Evolutionary conservation across 2,888 invertebrate species (phyloP).

Genomic region (Cordylochernes scorpioides): DNA sequence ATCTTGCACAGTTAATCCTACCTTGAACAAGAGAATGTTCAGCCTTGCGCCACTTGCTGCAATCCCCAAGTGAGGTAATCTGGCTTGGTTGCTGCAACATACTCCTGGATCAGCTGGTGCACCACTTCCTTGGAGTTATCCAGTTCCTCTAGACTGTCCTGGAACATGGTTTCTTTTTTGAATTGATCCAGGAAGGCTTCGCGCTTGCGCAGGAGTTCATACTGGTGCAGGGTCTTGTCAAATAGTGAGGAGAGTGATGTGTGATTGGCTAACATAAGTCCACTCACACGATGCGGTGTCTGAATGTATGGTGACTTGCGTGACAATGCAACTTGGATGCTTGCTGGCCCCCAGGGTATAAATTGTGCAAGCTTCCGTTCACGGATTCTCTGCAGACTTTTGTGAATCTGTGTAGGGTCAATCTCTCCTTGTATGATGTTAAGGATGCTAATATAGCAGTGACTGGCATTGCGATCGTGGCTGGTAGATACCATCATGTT

Average conservation of each 20-base stretch:
- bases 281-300: slow-evolving; percentile 78
- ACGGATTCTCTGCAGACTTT: slow-evolving; percentile 74
- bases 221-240: slow-evolving; percentile 65
- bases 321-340: slow-evolving; percentile 83
- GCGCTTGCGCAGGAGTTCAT: slow-evolving; percentile 74
- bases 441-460: slow-evolving; percentile 80
- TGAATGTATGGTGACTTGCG: slow-evolving; percentile 83
- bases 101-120: slow-evolving; percentile 74
- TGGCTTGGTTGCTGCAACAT: slow-evolving; percentile 67
- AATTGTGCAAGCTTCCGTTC: slow-evolving; percentile 82
- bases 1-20: too few species aligned
- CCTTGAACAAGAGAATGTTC: too few species aligned
- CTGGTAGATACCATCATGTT: slow-evolving; percentile 98
- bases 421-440: slow-evolving; percentile 85
- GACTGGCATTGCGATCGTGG: slow-evolving; percentile 36
- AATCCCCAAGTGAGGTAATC: slow-evolving; percentile 57
- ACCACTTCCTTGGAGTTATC: slow-evolving; percentile 70
- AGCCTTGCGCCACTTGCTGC: slow-evolving; percentile 12
- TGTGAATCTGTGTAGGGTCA: slow-evolving; percentile 83
- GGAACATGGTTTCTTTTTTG: slow-evolving; percentile 74
- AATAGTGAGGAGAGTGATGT: slow-evolving; percentile 86
- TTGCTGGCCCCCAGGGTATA: slow-evolving; percentile 93
- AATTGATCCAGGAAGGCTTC: slow-evolving; percentile 94
- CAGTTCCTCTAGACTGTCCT: slow-evolving; percentile 64
- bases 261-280: slow-evolving; percentile 90